Evolutionary conservation across 2,113 vertebrate species (phyloP), one percentile per base, ranked within the genome.

Genomic region (Apeltes quadracus): DNA sequence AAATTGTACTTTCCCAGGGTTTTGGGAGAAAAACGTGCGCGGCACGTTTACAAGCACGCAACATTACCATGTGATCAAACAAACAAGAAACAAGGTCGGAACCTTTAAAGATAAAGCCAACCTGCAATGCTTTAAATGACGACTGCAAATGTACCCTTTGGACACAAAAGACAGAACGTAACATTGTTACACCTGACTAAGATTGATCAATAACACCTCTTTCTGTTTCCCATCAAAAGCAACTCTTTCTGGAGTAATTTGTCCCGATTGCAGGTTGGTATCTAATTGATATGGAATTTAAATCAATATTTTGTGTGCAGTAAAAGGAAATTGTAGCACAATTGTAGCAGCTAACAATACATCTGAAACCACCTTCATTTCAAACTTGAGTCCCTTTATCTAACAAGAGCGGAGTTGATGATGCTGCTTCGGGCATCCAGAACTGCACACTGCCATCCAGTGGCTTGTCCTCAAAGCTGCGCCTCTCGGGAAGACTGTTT

Each of bases 401-500:
- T 18, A 25, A 36, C 38, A 23, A 14, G 39, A 38, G 43, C 11
- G 38, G 23, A 22, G 43, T 11, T 4, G 15, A 3, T 11, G 46
- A 51, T 16, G 20, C 1, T 59, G 2, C 1, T 18, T 63, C 25
- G 27, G 15, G 12, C 29, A 66, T 69, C 10, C 20, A 56, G 54
- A 70, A 63, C 41, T 61, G 15, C 53, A 85, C 84, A 90, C 76
- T 87, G 85, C 85, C 85, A 81, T 41, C 87, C 61, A 63, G 89
- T 79, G 90, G 84, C 7, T 9, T 16, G n/a, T 48, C 18, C 16
- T 3, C 22, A 9, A 25, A 29, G 6, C 38, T 44, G 51, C 86
- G 76, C 2, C 2, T 34, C 15, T 18, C 10, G 22, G 9, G 43
- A 62, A 1, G 0, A 1, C 10, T 34, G 16, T 16, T 10, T 18